phyloP scores from a whole-genome alignment of 2,888 invertebrate species.

The Epistrophe grossulariae region DNA sequence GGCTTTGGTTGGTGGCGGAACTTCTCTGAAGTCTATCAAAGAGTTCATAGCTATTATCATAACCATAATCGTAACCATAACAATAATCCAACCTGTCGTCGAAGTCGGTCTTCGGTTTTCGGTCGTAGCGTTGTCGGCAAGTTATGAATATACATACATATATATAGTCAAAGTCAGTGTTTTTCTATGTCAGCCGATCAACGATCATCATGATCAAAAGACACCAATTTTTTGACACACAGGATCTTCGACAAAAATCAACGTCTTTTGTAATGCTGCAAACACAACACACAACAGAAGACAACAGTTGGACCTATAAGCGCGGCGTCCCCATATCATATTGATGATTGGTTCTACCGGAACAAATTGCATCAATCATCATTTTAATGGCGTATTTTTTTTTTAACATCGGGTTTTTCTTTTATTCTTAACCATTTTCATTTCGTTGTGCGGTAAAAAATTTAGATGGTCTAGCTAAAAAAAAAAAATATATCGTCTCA shows the following conservation, averaged over 20 bases:
- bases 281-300: background rate
- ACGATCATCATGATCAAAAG: constrained; percentile 21
- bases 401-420: constrained; percentile 13
- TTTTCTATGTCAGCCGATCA: constrained; percentile 45
- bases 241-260: constrained; percentile 39
- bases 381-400: constrained; percentile 56
- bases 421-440: constrained; percentile 20
- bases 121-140: background rate
- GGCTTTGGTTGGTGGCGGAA: constrained; percentile 60
- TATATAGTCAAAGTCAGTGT: background rate
- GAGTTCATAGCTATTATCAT: constrained; percentile 63
- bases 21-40: constrained; percentile 42
- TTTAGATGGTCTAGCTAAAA: constrained; percentile 24
- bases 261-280: background rate
- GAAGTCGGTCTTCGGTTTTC: background rate
- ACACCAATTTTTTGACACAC: constrained; percentile 47
- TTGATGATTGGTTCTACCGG: constrained; percentile 63
- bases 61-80: constrained; percentile 71
- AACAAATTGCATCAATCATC: constrained; percentile 74
- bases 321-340: constrained; percentile 14
- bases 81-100: constrained; percentile 65
- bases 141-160: too few species aligned
- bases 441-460: constrained; percentile 58
- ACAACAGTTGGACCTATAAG: constrained; percentile 32
- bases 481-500: background rate